These are phyloP conservation scores for Pseudocheirus occidentalis DNA, from an alignment of 2,797 vertebrate genomes.

Conservation along the genomic window DNA sequence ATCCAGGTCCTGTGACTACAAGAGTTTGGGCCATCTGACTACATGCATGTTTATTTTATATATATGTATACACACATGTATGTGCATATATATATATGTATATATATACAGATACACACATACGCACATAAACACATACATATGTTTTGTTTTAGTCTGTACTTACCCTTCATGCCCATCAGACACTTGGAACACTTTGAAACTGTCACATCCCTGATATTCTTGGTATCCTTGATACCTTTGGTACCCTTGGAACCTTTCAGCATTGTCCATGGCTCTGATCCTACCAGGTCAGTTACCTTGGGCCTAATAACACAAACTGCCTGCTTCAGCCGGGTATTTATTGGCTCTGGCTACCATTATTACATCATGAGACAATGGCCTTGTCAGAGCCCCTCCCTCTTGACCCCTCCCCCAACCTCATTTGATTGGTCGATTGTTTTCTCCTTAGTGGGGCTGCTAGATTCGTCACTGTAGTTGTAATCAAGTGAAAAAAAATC, in stretches of 20 bases:
- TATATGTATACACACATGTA: not conserved
- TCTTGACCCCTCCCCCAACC: not conserved
- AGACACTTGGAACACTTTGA: not conserved
- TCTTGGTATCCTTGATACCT: not conserved
- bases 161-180: not conserved
- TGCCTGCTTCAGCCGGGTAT: not conserved
- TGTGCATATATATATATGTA: not conserved
- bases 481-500: not conserved
- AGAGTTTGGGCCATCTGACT: not conserved
- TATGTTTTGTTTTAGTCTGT: not conserved
- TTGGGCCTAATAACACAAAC: not conserved
- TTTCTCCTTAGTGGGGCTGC: not conserved
- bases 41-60: not conserved
- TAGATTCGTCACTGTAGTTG: not conserved
- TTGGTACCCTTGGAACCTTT: not conserved
- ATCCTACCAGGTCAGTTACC: not conserved
- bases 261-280: not conserved
- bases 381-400: not conserved
- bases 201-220: not conserved
- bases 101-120: too few relatives aligned
- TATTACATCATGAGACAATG: not conserved
- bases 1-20: not conserved
- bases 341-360: accelerated
- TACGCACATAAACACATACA: too few relatives aligned
- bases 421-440: not conserved